Evolutionary conservation across 2,797 vertebrate genomes (phyloP), one percentile per base, ranked within the genome.

Genomic region (Threskiornis aethiopicus): DNA sequence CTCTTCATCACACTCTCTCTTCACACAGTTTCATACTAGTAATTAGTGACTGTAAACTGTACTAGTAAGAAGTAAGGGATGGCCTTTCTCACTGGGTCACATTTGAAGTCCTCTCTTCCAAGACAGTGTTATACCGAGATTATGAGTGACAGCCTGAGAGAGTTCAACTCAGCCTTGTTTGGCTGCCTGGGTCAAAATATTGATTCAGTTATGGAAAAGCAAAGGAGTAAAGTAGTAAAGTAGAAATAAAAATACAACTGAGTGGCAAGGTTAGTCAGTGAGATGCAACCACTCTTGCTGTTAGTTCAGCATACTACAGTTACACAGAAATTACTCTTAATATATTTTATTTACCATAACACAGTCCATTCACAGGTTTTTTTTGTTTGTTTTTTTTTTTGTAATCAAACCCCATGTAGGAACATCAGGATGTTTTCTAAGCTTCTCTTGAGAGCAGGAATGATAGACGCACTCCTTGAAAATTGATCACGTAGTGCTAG

Each of bases 371-470:
- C 35, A 54, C 7, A 33, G 6, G 4, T n/a, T 46, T 24, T 25
- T 17, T 35, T 35, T 44, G 3, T 2, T 66, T 42, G 15, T 28
- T 51, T 58, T 59, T 81, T 81, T 66, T 2, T 28, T 81, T 65
- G 2, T 26, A 39, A 39, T 39, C 28, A 66, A 70, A 41, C 3
- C 14, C 9, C 3, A 16, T 28, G 7, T 6, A 44, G 21, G 11
- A 54, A 52, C 1, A 1, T 65, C 1, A 4, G n/a, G 10, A 35
- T 10, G 1, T 0, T 39, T 64, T 65, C 73, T 78, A 33, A 61
- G 5, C 17, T 61, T 72, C 11, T 77, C 5, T 17, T 35, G 41
- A 64, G 24, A 72, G 8, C 3, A 55, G 6, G 4, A 61, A 73
- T 19, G 7, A 22, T 16, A 73, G 33, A 76, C 14, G 7, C 13